These are phyloP conservation scores for Chiloscyllium plagiosum DNA, from an alignment of 2,113 vertebrate genomes.

Conservation along the genomic window DNA sequence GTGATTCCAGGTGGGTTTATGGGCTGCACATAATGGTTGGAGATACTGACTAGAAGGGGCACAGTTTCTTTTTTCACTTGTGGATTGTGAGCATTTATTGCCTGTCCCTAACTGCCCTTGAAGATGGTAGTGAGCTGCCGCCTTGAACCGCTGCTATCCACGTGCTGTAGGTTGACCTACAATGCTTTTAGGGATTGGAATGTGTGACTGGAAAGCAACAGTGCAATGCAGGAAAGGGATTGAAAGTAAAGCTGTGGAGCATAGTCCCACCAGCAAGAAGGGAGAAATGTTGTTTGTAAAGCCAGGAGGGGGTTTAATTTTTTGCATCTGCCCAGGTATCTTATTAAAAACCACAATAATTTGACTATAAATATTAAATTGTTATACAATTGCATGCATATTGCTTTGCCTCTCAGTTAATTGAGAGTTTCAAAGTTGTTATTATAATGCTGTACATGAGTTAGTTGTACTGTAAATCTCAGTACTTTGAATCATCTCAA, in stretches of 20 bases:
- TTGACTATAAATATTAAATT: not conserved
- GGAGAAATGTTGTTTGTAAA: not conserved
- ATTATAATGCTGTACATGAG: not conserved
- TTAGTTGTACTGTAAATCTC: not conserved
- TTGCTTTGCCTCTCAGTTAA: not conserved
- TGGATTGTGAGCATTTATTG: too few relatives aligned
- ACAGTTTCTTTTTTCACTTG: not conserved
- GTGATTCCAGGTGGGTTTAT: not conserved
- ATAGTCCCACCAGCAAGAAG: not conserved
- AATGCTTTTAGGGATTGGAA: too few relatives aligned
- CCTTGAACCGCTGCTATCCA: too few relatives aligned
- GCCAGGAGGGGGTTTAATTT: not conserved
- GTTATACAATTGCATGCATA: too few relatives aligned
- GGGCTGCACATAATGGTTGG: not conserved
- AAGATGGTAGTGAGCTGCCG: too few relatives aligned
- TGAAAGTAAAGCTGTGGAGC: not conserved
- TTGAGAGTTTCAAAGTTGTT: not conserved
- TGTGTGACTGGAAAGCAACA: not conserved
- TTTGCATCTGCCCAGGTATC: not conserved
- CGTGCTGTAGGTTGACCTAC: too few relatives aligned
- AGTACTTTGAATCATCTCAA: not conserved
- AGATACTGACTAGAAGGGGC: not conserved
- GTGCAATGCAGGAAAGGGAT: not conserved
- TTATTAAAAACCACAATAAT: not conserved
- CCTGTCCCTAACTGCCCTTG: too few relatives aligned